A percentile compares a stretch with the other conserved stretches of the same genome.
Evolutionary conservation across 1,140 invertebrate genomes (phyloP).

Genomic region (Maniola jurtina): DNA sequence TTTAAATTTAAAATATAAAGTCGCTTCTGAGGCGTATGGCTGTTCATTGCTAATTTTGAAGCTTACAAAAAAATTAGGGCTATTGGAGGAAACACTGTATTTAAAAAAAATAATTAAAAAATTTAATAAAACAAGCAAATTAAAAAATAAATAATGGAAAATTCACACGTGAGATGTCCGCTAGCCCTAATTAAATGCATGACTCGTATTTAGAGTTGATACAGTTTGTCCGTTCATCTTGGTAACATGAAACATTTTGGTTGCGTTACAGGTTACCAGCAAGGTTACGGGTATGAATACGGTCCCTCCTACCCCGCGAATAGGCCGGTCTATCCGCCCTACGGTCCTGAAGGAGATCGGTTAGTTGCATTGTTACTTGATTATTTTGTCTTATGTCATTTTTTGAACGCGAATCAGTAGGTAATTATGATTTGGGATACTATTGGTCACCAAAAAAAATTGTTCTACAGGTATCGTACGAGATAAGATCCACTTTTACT

Average conservation of each 20-base stretch:
- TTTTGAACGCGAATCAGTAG: neutral
- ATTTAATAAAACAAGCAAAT: too few relatives aligned
- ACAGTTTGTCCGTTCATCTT: neutral
- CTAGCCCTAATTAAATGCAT: neutral
- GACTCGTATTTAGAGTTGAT: neutral
- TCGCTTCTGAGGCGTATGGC: neutral
- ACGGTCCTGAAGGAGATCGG: conserved; percentile 85
- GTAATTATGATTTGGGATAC: too few relatives aligned
- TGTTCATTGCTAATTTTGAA: neutral
- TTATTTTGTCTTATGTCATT: conserved; percentile 9
- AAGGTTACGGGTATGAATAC: conserved; percentile 81
- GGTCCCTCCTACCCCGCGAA: conserved; percentile 83
- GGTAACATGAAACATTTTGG: neutral
- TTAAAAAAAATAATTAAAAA: too few relatives aligned
- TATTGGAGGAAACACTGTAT: neutral
- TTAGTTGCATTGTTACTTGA: conserved; percentile 44
- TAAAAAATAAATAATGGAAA: too few relatives aligned
- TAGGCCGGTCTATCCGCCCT: conserved; percentile 86
- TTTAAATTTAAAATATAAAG: neutral
- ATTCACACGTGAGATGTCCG: neutral
- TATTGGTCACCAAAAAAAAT: too few relatives aligned
- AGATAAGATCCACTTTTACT: too few relatives aligned
- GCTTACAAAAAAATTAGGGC: neutral
- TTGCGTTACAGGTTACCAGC: conserved; percentile 71
- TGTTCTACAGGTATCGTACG: too few relatives aligned